These are phyloP conservation scores for Zygaena filipendulae DNA, from an alignment of 2,888 invertebrate species.

Conservation along the genomic window DNA sequence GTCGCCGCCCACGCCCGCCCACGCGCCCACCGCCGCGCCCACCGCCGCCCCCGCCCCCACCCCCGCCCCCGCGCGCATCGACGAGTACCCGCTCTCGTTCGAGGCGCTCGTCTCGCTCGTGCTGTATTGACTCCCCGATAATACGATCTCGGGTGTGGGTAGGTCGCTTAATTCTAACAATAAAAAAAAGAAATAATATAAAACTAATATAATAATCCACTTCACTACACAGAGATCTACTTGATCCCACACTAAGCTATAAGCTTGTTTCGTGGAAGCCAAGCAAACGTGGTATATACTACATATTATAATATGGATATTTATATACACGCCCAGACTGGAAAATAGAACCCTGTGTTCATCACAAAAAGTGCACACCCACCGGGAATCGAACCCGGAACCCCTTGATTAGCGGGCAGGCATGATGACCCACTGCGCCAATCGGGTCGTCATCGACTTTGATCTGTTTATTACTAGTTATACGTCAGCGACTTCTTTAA, in stretches of 20 bases:
- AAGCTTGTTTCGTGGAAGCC: background rate
- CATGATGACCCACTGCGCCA: no score
- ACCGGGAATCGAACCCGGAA: no score
- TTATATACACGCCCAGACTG: background rate
- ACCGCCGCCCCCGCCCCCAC: constrained; percentile 10
- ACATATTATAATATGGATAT: background rate
- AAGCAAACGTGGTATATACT: background rate
- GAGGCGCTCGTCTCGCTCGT: constrained; percentile 28
- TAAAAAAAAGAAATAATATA: no score
- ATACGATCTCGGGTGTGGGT: constrained; percentile 29
- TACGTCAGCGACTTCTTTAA: no score
- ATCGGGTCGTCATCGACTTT: no score
- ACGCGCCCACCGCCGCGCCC: no score
- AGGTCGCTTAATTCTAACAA: constrained; percentile 17
- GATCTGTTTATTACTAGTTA: no score
- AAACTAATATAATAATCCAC: no score
- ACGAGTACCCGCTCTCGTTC: constrained; percentile 32
- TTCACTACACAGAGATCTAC: no score
- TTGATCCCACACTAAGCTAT: background rate
- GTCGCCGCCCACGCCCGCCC: constrained; percentile 17
- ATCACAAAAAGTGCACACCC: no score
- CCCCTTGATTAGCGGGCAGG: no score
- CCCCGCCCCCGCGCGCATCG: constrained; percentile 18
- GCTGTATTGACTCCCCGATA: constrained; percentile 22
- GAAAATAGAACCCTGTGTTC: background rate